A percentile compares a stretch with the other conserved stretches of the same genome.
Conservation (phyloP, 2,113 vertebrate species). For the Notothenia rossii region DNA sequence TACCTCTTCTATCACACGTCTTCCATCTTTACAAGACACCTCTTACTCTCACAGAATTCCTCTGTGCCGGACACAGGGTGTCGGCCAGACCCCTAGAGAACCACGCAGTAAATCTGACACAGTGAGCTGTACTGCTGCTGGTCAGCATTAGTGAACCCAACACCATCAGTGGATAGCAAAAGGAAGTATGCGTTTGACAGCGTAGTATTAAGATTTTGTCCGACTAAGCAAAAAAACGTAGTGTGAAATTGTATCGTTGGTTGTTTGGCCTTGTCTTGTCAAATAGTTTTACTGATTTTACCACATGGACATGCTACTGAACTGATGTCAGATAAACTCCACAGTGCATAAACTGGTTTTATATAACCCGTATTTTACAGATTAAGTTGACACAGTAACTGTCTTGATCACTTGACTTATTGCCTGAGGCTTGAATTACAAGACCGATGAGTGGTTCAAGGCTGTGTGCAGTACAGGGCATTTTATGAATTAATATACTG, state of each 20-base stretch:
- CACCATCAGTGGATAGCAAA: slow-evolving; percentile 32
- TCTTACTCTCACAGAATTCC: slow-evolving; percentile 28
- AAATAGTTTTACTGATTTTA: slow-evolving; percentile 62
- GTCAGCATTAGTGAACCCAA: slow-evolving; percentile 44
- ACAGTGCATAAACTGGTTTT: slow-evolving; percentile 32
- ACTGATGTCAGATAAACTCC: slow-evolving; percentile 51
- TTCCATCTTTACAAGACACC: slow-evolving; percentile 6
- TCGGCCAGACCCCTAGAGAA: slow-evolving; percentile 42
- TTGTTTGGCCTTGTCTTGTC: slow-evolving; percentile 77
- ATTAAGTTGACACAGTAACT: slow-evolving; percentile 46
- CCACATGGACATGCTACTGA: slow-evolving; percentile 55
- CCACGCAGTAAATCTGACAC: slow-evolving; percentile 46
- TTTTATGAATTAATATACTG: slow-evolving; percentile 30
- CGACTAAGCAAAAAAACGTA: slow-evolving; percentile 48
- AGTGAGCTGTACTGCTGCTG: slow-evolving; percentile 31
- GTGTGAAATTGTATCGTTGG: slow-evolving; percentile 48
- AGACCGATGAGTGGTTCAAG: slow-evolving; percentile 49
- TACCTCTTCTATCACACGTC: neutral
- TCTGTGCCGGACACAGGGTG: slow-evolving; percentile 33
- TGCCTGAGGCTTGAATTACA: slow-evolving; percentile 49
- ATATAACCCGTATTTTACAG: slow-evolving; percentile 48
- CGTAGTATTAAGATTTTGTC: slow-evolving; percentile 62
- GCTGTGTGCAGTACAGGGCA: slow-evolving; percentile 19
- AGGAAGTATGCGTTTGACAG: slow-evolving; percentile 62
- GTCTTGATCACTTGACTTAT: slow-evolving; percentile 52